Base-by-base conservation (phyloP, 2,888 invertebrate genomes). In the Globia sparganii region DNA sequence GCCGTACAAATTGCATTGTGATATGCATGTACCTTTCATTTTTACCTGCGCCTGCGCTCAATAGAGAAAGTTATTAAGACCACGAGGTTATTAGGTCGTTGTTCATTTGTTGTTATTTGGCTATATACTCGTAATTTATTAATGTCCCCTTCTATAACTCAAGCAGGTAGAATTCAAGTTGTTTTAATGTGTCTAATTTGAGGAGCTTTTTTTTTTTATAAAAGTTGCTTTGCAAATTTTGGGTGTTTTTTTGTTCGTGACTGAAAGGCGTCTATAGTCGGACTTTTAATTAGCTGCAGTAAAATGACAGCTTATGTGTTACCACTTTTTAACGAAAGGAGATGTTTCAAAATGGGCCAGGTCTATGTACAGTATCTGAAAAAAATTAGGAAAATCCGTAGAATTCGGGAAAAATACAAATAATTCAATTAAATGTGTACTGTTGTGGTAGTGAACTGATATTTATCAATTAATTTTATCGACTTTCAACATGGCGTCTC, bases 11-110 rank as follows among this genome's bases (percentile, higher is more conserved):
- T 75, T 75, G 46, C 67, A 73, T 61, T 73, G 37, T 61, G 56
- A 62, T 81, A 62, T 53, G 68, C 68, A 56, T 71, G 34, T 69
- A 72, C 67, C 75, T 75, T 79, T 86, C 71, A 79, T 75, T 79
- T 75, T 72, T 70, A 75, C 43, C 53, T 71, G 72, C 68, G 78
- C 15, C 34, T 67, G 70, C 64, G 74, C 34, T 62, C 68, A 72
- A 72, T 75, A 79, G 74, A 86, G 84, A 84, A 84, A 86, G 86
- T 76, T 85, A 67, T 70, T 70, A 37, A 75, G 59, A 53, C 28
- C 67, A 69, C 18, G 67, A 84, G 86, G 84, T 84, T 79, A 73
- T 79, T 75, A 34, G 84, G 80, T 49, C 84, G 65, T 61, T 77
- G 71, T 85, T 73, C 31, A 28, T 73, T 85, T 83, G 31, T 77